Percentiles rank a stretch among this genome's conserved stretches.
phyloP scores from a whole-genome alignment of 2,113 vertebrate genomes.

The Charadrius vociferus region DNA sequence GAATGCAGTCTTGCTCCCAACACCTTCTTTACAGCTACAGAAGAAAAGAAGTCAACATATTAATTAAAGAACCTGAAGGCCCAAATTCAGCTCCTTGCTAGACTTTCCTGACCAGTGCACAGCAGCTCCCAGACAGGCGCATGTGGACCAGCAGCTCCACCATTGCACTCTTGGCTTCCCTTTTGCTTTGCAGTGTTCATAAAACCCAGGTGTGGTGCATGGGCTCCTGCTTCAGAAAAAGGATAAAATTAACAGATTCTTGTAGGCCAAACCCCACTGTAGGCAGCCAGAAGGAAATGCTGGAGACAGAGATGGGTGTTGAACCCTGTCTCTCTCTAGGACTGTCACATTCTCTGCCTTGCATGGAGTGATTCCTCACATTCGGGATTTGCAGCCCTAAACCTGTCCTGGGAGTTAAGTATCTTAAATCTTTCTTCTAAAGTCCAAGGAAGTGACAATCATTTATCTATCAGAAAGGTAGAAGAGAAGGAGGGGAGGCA shows the following conservation, averaged over 20 bases:
- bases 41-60: not conserved
- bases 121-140: not conserved
- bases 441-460: not conserved
- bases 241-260: not conserved
- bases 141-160: not conserved
- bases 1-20: not conserved
- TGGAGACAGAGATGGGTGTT: not conserved
- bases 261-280: not conserved
- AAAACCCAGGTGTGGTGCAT: not conserved
- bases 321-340: not conserved
- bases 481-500: not conserved
- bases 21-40: not conserved
- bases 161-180: not conserved
- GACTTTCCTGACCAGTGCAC: not conserved
- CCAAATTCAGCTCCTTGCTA: no score
- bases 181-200: not conserved
- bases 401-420: not conserved
- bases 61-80: not conserved
- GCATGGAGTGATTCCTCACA: not conserved
- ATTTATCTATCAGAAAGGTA: not conserved
- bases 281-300: not conserved
- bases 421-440: not conserved
- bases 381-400: not conserved
- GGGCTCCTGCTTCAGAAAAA: not conserved
- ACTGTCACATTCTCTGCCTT: not conserved